Conservation (phyloP, 2,113 vertebrate species). For the Sinocyclocheilus grahami region DNA sequence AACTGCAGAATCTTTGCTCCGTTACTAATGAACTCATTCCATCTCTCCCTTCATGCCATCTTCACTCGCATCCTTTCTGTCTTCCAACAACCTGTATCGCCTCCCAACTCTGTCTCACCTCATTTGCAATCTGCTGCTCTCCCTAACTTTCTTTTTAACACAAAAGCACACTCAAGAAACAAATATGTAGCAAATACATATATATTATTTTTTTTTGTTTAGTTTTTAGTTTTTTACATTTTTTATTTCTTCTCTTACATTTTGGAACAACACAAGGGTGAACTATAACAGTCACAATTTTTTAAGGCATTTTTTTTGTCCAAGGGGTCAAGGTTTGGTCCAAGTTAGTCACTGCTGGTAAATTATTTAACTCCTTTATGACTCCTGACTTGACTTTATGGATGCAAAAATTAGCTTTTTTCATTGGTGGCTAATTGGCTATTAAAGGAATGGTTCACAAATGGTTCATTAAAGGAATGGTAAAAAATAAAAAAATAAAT, state of each 20-base stretch:
- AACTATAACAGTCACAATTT: no score
- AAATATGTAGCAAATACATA: no score
- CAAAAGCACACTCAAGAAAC: no score
- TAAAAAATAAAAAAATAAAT: no score
- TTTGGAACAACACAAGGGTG: no score
- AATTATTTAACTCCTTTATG: not conserved
- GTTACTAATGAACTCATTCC: slow-evolving; percentile 37
- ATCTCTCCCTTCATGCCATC: slow-evolving; percentile 23
- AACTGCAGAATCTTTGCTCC: slow-evolving; percentile 25
- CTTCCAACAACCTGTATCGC: not conserved
- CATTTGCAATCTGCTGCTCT: not conserved
- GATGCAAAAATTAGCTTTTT: no score
- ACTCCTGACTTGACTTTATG: not conserved
- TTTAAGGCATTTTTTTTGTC: no score
- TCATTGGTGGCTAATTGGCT: not conserved
- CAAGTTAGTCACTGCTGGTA: no score
- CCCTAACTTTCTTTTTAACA: no score
- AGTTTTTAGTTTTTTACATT: no score
- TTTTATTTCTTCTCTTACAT: no score
- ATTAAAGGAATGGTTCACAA: not conserved
- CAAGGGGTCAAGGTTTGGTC: not conserved
- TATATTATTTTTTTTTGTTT: no score
- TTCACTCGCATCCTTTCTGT: slow-evolving; percentile 15
- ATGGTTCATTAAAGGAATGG: not conserved
- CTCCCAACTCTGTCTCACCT: not conserved